A percentile compares a stretch with the other conserved stretches of the same genome.
These are phyloP conservation scores for Buphagus erythrorhynchus DNA, from an alignment of 2,797 vertebrate species.

Conservation along the genomic window DNA sequence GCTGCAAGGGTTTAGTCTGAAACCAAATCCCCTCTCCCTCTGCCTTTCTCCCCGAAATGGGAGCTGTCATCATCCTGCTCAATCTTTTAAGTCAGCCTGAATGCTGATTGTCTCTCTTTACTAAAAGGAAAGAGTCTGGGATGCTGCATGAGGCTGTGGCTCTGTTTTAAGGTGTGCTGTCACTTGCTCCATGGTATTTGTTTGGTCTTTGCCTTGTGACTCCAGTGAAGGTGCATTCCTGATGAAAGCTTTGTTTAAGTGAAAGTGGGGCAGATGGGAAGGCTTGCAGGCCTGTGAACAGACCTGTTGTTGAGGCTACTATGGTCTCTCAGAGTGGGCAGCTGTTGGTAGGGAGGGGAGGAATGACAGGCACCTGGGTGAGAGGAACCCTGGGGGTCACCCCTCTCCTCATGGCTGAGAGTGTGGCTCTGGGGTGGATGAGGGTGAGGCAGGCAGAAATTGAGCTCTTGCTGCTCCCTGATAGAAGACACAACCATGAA, in stretches of 20 bases:
- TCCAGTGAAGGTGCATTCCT: background rate
- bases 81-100: conserved; percentile 60
- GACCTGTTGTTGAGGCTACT: background rate
- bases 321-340: background rate
- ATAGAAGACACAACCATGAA: background rate
- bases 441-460: background rate
- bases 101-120: background rate
- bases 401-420: background rate
- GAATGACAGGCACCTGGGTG: accelerated
- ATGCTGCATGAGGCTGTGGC: background rate
- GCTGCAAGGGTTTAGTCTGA: conserved; percentile 48
- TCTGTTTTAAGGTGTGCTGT: conserved; percentile 6
- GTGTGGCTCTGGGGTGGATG: background rate
- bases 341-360: background rate
- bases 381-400: background rate
- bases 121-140: background rate
- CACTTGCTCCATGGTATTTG: background rate
- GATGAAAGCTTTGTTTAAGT: background rate
- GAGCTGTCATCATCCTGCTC: conserved; percentile 64
- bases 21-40: conserved; percentile 50
- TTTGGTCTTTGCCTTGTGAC: background rate
- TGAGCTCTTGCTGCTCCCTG: background rate
- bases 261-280: background rate
- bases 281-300: background rate
- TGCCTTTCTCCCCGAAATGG: conserved; percentile 30